Base-by-base conservation (phyloP, 2,113 vertebrate species). In the Litocranius walleri region DNA sequence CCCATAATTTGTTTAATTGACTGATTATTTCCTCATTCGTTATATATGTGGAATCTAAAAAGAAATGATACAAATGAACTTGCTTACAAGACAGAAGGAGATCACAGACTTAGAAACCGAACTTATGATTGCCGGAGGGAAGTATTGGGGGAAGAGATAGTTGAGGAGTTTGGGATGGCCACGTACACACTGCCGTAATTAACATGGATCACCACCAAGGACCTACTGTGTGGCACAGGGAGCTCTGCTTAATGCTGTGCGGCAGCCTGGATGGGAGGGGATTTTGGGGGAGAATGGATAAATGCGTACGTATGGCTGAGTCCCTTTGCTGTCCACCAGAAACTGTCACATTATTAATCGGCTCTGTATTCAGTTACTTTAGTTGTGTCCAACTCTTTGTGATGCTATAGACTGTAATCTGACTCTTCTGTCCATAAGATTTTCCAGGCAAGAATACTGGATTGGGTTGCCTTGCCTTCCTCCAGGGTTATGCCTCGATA, bases 221-320 rank as follows among this genome's bases (percentile, higher is more conserved):
- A 43, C 40, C 6, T 77, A 3, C 23, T 77, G 71, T 3, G 6
- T 7, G 43, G 23, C 71, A 43, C 3, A 4, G 1, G 21, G 23
- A 43, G 36, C 23, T 43, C 71, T 27, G 40, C 40, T 43, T 43
- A 77, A 43, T 7, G 12, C 40, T 27, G 13, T 27, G 12, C 3
- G 23, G 71, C 71, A 43, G 71, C 71, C 71, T 43, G 40, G 40
- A 77, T 4, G 6, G 23, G 40, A 77, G 71, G 23, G 71, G 71
- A 43, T 23, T 43, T 2, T 27, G 23, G 71, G 71, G 36, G 36
- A 77, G 36, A 77, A 77, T 2, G 71, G 71, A 77, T 27, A 8
- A 3, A 7, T 43, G 40, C 3, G 2, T 14, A 77, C 0, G 0
- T 14, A 7, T 4, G 21, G 11, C 71, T 43, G 71, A 77, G 71